Percentiles rank a stretch among this genome's conserved stretches.
Evolutionary conservation across 2,113 vertebrate species (phyloP).

Genomic region (Tiliqua scincoides): DNA sequence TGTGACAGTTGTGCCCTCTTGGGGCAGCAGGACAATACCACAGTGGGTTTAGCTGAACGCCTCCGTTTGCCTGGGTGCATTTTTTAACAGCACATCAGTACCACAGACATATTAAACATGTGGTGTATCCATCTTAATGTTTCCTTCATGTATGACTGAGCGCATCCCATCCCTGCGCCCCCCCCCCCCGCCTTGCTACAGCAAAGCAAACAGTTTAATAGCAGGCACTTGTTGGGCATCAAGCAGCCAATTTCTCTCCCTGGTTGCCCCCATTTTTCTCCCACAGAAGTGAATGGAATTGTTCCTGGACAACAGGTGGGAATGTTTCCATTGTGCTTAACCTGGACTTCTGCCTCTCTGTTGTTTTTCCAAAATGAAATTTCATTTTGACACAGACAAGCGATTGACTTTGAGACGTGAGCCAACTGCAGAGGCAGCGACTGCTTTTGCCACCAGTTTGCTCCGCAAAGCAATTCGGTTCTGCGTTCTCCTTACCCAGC

Average conservation of each 20-base stretch:
- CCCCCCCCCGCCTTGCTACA: neutral
- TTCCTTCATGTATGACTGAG: neutral
- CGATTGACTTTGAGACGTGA: neutral
- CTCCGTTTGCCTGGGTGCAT: neutral
- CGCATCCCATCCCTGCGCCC: neutral
- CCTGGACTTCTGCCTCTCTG: slow-evolving; percentile 19
- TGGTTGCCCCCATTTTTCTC: neutral
- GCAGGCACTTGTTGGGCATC: neutral
- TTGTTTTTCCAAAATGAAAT: slow-evolving; percentile 43
- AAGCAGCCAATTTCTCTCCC: slow-evolving; percentile 21
- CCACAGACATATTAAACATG: neutral
- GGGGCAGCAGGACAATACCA: neutral
- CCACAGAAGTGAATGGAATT: slow-evolving; percentile 21
- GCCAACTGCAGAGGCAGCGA: neutral
- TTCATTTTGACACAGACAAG: slow-evolving; percentile 34
- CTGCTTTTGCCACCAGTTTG: neutral
- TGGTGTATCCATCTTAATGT: neutral
- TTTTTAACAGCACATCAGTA: neutral
- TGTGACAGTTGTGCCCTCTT: neutral
- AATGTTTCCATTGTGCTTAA: slow-evolving; percentile 31
- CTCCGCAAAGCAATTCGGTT: slow-evolving; percentile 4
- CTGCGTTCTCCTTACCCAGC: neutral
- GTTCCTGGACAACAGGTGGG: slow-evolving; percentile 28
- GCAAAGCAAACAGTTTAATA: slow-evolving; percentile 9
- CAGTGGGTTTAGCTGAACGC: neutral